Evolutionary conservation across 2,797 vertebrate genomes (phyloP).

Genomic region (Sparus aurata): DNA sequence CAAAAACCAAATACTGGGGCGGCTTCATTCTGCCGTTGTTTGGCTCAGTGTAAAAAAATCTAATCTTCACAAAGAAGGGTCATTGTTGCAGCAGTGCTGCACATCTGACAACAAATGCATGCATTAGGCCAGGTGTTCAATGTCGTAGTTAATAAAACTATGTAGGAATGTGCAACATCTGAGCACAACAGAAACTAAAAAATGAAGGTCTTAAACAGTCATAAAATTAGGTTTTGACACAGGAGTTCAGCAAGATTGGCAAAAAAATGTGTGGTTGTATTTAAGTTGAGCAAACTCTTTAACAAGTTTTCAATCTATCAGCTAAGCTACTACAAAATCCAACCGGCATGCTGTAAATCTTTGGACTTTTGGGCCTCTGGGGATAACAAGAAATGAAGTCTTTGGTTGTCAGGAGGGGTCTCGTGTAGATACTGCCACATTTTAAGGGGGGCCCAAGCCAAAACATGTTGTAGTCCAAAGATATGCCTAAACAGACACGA

Average conservation of each 20-base stretch:
- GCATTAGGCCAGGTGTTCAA: background rate
- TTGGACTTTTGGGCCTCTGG: background rate
- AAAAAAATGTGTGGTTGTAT: background rate
- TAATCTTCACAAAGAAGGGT: too few species aligned
- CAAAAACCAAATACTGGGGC: too few species aligned
- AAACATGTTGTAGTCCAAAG: background rate
- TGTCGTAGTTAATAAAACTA: background rate
- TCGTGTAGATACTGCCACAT: background rate
- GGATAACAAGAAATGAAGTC: conserved; percentile 3
- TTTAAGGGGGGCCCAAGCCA: background rate
- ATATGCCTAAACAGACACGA: background rate
- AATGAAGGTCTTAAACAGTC: background rate
- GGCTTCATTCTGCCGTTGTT: too few species aligned
- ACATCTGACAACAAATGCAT: too few species aligned
- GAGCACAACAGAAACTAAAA: background rate
- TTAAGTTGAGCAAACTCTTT: background rate
- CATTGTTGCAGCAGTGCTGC: too few species aligned
- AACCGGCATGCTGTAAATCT: background rate
- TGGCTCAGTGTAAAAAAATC: too few species aligned
- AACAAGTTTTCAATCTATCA: background rate
- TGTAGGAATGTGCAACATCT: background rate
- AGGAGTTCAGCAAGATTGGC: background rate
- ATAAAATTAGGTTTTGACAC: background rate
- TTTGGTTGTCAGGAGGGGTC: conserved; percentile 34
- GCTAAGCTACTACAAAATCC: background rate